Evolutionary conservation across 2,888 invertebrate species (phyloP).

Genomic region (Malachius bipustulatus): DNA sequence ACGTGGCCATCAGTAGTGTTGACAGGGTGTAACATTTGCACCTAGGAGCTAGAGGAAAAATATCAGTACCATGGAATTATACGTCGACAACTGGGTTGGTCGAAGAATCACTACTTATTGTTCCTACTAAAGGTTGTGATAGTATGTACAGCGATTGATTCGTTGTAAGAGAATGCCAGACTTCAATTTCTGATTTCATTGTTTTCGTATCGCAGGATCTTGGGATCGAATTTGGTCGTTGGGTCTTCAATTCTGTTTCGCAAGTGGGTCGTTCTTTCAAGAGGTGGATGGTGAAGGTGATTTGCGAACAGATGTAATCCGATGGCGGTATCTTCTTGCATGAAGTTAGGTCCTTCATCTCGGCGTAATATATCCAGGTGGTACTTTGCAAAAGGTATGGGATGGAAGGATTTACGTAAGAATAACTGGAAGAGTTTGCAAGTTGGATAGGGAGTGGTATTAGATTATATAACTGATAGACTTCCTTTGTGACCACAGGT

Average conservation of each 20-base stretch:
- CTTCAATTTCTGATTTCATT: too few relatives aligned
- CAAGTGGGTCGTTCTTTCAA: conserved; percentile 11
- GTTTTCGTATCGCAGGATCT: too few relatives aligned
- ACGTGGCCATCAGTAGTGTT: conserved; percentile 6
- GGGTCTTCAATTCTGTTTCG: conserved; percentile 10
- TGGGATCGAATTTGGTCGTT: not conserved
- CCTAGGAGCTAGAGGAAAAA: conserved; percentile 6
- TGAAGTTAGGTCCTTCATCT: conserved; percentile 9
- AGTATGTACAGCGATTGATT: conserved; percentile 10
- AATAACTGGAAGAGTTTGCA: conserved; percentile 9
- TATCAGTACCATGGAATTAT: conserved; percentile 6
- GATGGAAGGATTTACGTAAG: conserved; percentile 11
- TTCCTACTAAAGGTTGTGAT: conserved; percentile 9
- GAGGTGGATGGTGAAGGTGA: conserved; percentile 6
- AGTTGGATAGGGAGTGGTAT: conserved; percentile 8
- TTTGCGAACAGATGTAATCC: conserved; percentile 7
- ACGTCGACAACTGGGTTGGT: conserved; percentile 4
- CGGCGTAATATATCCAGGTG: conserved; percentile 10
- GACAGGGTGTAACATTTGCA: conserved; percentile 11
- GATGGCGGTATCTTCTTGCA: conserved; percentile 7
- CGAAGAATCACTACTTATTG: conserved; percentile 8
- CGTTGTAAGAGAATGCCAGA: conserved; percentile 6
- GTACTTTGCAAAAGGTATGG: conserved; percentile 11
- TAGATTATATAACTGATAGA: conserved; percentile 10
- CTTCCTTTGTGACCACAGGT: conserved; percentile 8